Base-by-base conservation (phyloP, 2,888 invertebrate species). In the Colletes collaris region DNA sequence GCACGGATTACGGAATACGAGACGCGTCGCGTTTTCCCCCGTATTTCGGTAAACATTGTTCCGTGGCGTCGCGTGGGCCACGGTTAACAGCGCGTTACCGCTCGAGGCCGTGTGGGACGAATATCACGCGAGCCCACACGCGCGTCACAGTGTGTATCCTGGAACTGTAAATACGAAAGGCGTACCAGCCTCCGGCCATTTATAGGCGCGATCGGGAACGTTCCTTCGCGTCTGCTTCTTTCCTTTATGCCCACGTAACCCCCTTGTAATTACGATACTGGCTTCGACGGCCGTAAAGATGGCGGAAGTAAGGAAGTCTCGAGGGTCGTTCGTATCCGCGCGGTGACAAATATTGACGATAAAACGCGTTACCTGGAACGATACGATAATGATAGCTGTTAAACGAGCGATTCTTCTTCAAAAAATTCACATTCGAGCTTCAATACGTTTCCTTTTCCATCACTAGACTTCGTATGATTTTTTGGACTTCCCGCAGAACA, bases 241-340 rank as follows among this genome's bases (percentile, higher is more conserved):
- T 77, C 69, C 70, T 86, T 86, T 75, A 86, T 82, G 62, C 55
- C 55, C 68, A 58, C 76, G 82, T 89, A 86, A 88, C 82, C 81
- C 68, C 27, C 52, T 70, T 83, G 78, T 88, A 89, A 88, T 88
- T 88, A 88, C 88, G 88, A 85, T 81, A 79, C 72, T 37, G 78
- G 76, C 83, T 81, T 75, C 59, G 16, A 16, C 40, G 40, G 40
- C 16, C 16, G 16, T 16, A 16, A 40, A 6, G 76, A 76, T 72
- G 55, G 67, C 64, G 78, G 65, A 79, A 80, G 83, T 75, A 85
- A 81, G 77, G 70, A 40, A 6, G 66, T 16, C 71, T 6, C 49
- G 63, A 68, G 73, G 82, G 75, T 60, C 19, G 66, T 58, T 70
- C 68, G 72, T 81, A 78, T 73, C 64, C 69, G 60, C 63, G 53